These are phyloP conservation scores for Thamnophis sirtalis DNA, from an alignment of 2,113 vertebrate genomes.

Conservation along the genomic window DNA sequence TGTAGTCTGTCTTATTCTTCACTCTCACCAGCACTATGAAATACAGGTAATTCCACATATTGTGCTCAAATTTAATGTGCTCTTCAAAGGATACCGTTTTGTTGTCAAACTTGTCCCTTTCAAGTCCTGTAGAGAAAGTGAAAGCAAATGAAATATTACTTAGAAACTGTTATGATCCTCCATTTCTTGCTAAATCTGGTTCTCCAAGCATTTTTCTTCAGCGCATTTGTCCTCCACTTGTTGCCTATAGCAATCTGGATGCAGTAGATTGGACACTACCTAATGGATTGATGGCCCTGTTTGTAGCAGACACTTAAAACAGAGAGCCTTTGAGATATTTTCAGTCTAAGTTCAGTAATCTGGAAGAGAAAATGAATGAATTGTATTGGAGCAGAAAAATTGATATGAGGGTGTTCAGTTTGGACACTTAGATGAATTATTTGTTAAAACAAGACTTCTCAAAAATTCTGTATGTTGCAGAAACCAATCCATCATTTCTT, in stretches of 20 bases:
- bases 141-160: neutral
- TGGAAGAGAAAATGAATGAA: neutral
- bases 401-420: neutral
- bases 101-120: conserved; percentile 97
- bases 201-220: neutral
- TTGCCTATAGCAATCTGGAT: neutral
- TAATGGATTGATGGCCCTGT: neutral
- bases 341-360: neutral
- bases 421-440: neutral
- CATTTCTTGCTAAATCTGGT: neutral
- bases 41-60: conserved; percentile 99
- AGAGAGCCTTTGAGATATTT: neutral
- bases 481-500: neutral
- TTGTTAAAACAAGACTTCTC: neutral
- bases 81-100: conserved; percentile 98
- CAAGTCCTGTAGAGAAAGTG: conserved; percentile 77
- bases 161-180: neutral
- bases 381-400: neutral
- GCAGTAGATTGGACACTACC: neutral
- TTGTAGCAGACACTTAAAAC: neutral
- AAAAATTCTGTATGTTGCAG: neutral
- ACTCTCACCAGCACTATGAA: conserved; percentile 93
- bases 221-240: neutral
- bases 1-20: conserved; percentile 97
- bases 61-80: conserved; percentile 93